Evolutionary conservation across 1,140 invertebrate species (phyloP).

Genomic region (Riptortus pedestris): DNA sequence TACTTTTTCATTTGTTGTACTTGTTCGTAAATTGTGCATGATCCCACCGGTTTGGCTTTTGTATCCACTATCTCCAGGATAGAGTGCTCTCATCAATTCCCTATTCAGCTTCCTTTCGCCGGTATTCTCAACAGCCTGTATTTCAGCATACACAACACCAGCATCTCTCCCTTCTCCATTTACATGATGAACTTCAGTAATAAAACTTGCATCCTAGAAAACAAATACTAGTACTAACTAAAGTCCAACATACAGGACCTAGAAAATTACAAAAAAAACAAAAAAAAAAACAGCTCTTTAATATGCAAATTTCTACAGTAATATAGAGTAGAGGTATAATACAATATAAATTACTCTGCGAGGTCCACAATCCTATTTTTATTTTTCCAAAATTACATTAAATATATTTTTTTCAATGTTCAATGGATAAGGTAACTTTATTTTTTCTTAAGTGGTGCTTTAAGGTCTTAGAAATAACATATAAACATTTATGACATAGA

Average conservation of each 20-base stretch:
- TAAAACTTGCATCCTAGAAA: conserved; percentile 59
- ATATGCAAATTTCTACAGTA: background rate
- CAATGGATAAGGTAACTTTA: too few relatives aligned
- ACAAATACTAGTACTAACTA: conserved; percentile 12
- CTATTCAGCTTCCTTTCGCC: conserved; percentile 54
- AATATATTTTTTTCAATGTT: too few relatives aligned
- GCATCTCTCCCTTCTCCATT: conserved; percentile 77
- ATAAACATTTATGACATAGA: too few relatives aligned
- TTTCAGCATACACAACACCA: conserved; percentile 88
- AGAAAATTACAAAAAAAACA: too few relatives aligned
- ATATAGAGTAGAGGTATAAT: too few relatives aligned
- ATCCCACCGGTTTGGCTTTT: conserved; percentile 74
- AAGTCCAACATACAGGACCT: too few relatives aligned
- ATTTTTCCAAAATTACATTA: too few relatives aligned
- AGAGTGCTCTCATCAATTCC: conserved; percentile 54
- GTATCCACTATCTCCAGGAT: conserved; percentile 71
- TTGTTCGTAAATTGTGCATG: conserved; percentile 70
- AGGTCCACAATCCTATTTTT: too few relatives aligned
- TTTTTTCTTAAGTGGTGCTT: too few relatives aligned
- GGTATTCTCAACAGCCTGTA: conserved; percentile 71
- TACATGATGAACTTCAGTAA: conserved; percentile 86
- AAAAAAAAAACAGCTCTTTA: background rate
- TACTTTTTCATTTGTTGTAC: conserved; percentile 71
- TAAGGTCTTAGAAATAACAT: too few relatives aligned
- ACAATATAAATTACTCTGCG: too few relatives aligned